Evolutionary conservation across 2,888 invertebrate genomes (phyloP), one percentile per base, ranked within the genome.

Genomic region (Emmelina monodactyla): DNA sequence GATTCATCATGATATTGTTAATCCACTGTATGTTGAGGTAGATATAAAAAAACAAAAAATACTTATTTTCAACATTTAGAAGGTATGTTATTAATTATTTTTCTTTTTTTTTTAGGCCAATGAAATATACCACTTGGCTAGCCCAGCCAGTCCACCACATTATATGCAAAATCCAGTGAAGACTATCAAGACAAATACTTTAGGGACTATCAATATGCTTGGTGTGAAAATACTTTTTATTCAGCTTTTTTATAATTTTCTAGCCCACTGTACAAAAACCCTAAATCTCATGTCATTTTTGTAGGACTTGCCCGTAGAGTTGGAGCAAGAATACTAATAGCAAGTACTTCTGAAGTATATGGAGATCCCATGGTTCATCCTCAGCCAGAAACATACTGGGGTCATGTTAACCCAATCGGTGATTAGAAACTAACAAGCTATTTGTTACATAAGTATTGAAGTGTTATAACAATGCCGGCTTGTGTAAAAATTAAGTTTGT

Each of bases 91-190:
- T 9, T 15, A 33, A 4, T 31, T 9, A 34, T 29, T 14, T 22
- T 28, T 28, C 14, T 34, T 16, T 16, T 37, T 39, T 38, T 67
- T 66, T 38, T 55, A 81, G 81, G 97, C 97, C 34, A 92, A 92
- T 68, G 92, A 99, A 82, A 97, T 99, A 56, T 99, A 98, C 68
- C 98, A 99, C 66, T 82, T 99, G 57, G 99, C 99, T 12, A 97
- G 97, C 61, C 99, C 99, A 7, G 99, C 99, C 1, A 97, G 97
- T 49, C 99, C 99, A 14, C 97, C 97, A 0, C 98, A 99, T 79
- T 99, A 99, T 62, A 99, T 99, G 99, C 91, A 92, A 61, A 99
- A 99, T 82, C 98, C 99, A 16, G 97, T 99, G 2, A 99, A 99
- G 76, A 99, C 99, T 11, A 94, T 99, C 46, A 99, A 99, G 72